Percentiles rank a stretch among this genome's conserved stretches.
Evolutionary conservation across 2,797 vertebrate genomes (phyloP).

Genomic region (Nothura maculosa): DNA sequence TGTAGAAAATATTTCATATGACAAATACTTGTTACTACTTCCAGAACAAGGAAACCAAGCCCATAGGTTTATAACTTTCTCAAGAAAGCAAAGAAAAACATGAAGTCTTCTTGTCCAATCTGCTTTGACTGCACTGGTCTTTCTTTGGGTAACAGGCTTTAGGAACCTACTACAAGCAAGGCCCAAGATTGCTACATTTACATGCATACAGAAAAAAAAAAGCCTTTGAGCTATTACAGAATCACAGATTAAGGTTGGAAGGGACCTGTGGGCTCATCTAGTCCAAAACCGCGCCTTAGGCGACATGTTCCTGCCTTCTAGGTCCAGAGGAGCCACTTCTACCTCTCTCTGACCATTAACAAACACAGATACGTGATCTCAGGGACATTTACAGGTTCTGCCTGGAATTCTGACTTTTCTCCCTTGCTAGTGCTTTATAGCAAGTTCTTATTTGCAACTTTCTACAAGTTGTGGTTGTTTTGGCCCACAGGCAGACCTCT

Average conservation of each 20-base stretch:
- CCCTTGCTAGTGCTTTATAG: not conserved
- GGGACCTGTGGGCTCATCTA: no score
- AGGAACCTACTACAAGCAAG: not conserved
- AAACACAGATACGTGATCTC: not conserved
- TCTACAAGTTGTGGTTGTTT: not conserved
- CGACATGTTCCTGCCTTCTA: not conserved
- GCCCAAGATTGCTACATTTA: not conserved
- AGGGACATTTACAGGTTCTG: not conserved
- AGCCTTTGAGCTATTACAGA: not conserved
- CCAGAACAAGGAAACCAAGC: not conserved
- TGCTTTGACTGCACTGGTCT: not conserved
- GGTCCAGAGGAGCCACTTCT: not conserved
- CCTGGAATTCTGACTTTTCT: not conserved
- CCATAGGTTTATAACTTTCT: fast-evolving
- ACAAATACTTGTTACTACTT: not conserved
- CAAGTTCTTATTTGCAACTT: not conserved
- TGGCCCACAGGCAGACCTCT: slow-evolving; percentile 26
- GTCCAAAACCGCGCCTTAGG: not conserved
- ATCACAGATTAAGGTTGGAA: no score
- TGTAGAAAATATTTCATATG: not conserved
- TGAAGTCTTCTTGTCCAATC: not conserved
- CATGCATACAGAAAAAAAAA: not conserved
- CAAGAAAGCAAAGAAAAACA: not conserved
- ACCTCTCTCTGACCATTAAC: not conserved
- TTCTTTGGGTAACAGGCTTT: slow-evolving; percentile 1